Evolutionary conservation across 2,888 invertebrate species (phyloP).

Genomic region (Noctua janthina): DNA sequence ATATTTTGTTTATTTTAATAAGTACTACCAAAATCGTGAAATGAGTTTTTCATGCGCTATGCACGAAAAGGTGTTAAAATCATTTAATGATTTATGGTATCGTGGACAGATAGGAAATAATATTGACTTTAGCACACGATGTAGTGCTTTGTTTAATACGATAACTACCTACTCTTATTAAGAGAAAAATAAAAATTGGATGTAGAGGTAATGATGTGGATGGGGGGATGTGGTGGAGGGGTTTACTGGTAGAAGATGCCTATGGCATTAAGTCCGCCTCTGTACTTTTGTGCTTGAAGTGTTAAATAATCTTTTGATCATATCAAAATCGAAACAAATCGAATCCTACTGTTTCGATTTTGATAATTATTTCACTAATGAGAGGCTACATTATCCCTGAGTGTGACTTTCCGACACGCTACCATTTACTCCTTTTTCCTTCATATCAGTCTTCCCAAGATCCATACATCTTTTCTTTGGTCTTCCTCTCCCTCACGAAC

Average conservation of each 20-base stretch:
- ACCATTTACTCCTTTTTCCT: no score
- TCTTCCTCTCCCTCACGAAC: no score
- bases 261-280: no score
- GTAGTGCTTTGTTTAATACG: background rate
- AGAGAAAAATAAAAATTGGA: no score
- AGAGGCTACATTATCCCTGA: background rate
- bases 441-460: no score
- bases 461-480: no score
- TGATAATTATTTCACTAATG: background rate
- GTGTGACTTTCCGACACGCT: background rate
- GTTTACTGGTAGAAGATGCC: no score
- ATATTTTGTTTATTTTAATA: background rate
- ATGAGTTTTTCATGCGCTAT: background rate
- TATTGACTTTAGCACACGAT: background rate
- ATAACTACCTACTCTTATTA: background rate
- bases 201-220: no score
- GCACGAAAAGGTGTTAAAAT: background rate
- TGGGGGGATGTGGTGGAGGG: no score
- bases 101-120: background rate
- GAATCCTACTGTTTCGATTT: background rate
- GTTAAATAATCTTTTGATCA: background rate
- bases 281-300: no score
- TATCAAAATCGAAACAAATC: no score
- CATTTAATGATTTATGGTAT: background rate
- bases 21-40: background rate